Evolutionary conservation across 1,140 invertebrate genomes (phyloP).

Genomic region (Gonioctena quinquepunctata): DNA sequence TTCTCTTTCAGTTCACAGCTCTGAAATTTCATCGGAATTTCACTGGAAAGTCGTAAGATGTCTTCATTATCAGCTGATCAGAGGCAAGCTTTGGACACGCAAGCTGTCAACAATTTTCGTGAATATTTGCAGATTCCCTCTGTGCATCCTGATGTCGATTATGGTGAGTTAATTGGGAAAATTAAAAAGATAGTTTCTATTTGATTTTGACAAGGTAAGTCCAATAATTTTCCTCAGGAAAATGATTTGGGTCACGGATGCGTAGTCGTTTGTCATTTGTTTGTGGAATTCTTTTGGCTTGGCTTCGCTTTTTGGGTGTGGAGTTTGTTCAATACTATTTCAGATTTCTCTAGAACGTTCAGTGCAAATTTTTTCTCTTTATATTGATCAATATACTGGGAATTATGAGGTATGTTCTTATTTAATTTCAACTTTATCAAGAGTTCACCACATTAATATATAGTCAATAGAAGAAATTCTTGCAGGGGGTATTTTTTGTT

Average conservation of each 20-base stretch:
- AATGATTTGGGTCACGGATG: not conserved
- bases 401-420: too few relatives aligned
- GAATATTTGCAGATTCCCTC: slow-evolving; percentile 80
- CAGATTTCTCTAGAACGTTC: not conserved
- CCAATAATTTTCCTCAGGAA: slow-evolving; percentile 12
- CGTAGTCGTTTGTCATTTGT: slow-evolving; percentile 21
- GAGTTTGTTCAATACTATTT: slow-evolving; percentile 20
- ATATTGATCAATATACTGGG: too few relatives aligned
- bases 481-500: too few relatives aligned
- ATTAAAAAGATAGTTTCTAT: too few relatives aligned
- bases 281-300: slow-evolving; percentile 29
- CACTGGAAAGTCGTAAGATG: slow-evolving; percentile 31
- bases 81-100: slow-evolving; percentile 56
- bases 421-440: too few relatives aligned
- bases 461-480: too few relatives aligned
- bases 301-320: slow-evolving; percentile 36
- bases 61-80: slow-evolving; percentile 44
- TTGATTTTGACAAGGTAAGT: too few relatives aligned
- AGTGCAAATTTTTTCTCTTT: too few relatives aligned
- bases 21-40: slow-evolving; percentile 26
- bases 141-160: slow-evolving; percentile 81
- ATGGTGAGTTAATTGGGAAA: slow-evolving; percentile 73
- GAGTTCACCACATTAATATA: too few relatives aligned
- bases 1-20: slow-evolving; percentile 11
- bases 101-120: slow-evolving; percentile 75